These are phyloP conservation scores for Noctua janthe DNA, from an alignment of 2,888 invertebrate genomes.

Conservation along the genomic window DNA sequence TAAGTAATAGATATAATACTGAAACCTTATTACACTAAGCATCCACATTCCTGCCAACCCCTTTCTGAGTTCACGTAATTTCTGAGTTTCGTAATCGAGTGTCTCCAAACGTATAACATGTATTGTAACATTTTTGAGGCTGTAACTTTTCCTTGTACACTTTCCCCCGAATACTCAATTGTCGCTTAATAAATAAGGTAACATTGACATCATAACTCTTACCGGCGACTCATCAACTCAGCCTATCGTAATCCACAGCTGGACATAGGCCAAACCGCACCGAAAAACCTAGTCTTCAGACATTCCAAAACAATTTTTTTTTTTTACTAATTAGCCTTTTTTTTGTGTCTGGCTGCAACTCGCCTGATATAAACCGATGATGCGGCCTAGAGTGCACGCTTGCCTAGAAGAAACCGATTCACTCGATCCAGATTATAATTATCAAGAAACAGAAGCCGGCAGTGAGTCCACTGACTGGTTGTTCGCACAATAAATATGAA, in stretches of 20 bases:
- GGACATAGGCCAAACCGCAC: background rate
- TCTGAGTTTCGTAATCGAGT: background rate
- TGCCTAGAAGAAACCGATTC: background rate
- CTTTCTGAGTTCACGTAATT: background rate
- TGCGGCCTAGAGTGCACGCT: background rate
- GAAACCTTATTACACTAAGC: background rate
- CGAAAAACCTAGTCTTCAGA: background rate
- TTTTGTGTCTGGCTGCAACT: too few species aligned
- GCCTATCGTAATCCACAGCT: background rate
- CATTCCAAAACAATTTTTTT: too few species aligned
- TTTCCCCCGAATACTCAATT: background rate
- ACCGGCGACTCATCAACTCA: background rate
- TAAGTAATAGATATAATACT: background rate
- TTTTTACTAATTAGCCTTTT: too few species aligned
- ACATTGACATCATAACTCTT: background rate
- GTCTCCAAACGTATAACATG: background rate
- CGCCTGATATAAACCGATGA: background rate
- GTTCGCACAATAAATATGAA: too few species aligned
- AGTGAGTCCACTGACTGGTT: too few species aligned
- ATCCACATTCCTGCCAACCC: background rate
- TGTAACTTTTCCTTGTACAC: too few species aligned
- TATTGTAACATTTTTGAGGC: background rate
- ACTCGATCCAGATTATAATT: background rate
- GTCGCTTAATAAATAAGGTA: background rate
- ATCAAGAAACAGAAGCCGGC: background rate